Evolutionary conservation across 2,797 vertebrate genomes (phyloP), one percentile per base, ranked within the genome.

Genomic region (Dendrocincla fuliginosa): DNA sequence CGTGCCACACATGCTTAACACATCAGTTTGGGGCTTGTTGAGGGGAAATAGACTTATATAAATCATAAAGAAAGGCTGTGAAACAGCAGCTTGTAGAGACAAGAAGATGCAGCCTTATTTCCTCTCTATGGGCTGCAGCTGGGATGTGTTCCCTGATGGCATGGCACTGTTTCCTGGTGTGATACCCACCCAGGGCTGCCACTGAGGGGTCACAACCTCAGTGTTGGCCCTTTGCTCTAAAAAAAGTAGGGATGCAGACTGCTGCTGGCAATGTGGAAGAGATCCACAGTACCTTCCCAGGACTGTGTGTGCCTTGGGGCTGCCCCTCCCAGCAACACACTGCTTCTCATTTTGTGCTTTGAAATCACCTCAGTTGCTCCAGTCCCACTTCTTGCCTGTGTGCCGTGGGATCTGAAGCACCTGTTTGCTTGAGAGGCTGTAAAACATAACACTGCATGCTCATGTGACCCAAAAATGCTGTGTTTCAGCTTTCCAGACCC

Each of bases 401-500:
- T 53, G 42, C 13, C 17, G 52, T 53, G 41, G 39, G 39, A 22
- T 27, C 30, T 37, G 53, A 78, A 41, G 46, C 25, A 27, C 7
- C 0, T 6, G 11, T 56, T 46, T 79, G 24, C 33, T 32, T 46
- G 6, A 14, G 30, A 35, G 33, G 16, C 22, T 70, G 55, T 67
- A 61, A 42, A 6, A 41, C 3, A 0, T 32, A 16, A 8, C 35
- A 16, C 33, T 4, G 44, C 79, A 37, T 18, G 2, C 13, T 39
- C 14, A 5, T 2, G 4, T 74, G 49, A 84, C 35, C 70, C 47
- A 18, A 39, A 46, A 44, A 22, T 30, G 4, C 6, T 41, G 6
- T 52, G 15, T 77, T 90, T 25, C 96, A 99, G 99, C 99, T 42
- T 99, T 99, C 96, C 98, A 99, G 97, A 99, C 99, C 4, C 98